These are phyloP conservation scores for Ceratosolen fusciceps DNA, from an alignment of 1,140 invertebrate species.

Conservation along the genomic window DNA sequence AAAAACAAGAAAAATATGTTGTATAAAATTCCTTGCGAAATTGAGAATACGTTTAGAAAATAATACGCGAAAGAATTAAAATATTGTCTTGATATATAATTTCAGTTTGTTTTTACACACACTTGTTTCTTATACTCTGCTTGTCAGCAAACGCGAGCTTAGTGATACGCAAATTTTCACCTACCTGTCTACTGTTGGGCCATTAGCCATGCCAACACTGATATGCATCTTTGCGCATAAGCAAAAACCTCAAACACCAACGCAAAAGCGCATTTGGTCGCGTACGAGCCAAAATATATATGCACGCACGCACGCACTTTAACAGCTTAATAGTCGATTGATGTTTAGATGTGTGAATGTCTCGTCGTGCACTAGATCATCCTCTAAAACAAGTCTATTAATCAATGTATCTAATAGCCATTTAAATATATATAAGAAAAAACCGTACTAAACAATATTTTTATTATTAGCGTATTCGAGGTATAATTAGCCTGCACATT, in stretches of 20 bases:
- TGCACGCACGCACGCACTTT: constrained; percentile 15
- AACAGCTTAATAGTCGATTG: constrained; percentile 49
- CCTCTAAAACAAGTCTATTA: too few species aligned
- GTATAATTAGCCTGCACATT: too few species aligned
- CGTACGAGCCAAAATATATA: background rate
- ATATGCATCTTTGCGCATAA: constrained; percentile 22
- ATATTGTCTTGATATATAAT: too few species aligned
- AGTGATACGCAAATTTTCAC: constrained; percentile 35
- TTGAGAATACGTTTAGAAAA: too few species aligned
- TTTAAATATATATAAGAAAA: too few species aligned
- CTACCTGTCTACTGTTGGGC: background rate
- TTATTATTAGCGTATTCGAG: too few species aligned
- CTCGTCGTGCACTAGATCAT: constrained; percentile 47
- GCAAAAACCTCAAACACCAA: constrained; percentile 1
- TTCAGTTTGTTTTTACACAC: too few species aligned
- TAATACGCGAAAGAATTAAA: too few species aligned
- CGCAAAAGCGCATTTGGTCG: background rate
- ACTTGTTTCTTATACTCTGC: constrained; percentile 8
- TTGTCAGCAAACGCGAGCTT: constrained; percentile 19
- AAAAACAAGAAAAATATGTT: too few species aligned
- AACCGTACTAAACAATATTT: too few species aligned
- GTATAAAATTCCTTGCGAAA: too few species aligned
- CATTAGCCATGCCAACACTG: constrained; percentile 10
- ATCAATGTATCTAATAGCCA: too few species aligned
- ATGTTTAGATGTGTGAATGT: constrained; percentile 60